These are phyloP conservation scores for Chorisops tibialis DNA, from an alignment of 2,888 invertebrate genomes.

Conservation along the genomic window DNA sequence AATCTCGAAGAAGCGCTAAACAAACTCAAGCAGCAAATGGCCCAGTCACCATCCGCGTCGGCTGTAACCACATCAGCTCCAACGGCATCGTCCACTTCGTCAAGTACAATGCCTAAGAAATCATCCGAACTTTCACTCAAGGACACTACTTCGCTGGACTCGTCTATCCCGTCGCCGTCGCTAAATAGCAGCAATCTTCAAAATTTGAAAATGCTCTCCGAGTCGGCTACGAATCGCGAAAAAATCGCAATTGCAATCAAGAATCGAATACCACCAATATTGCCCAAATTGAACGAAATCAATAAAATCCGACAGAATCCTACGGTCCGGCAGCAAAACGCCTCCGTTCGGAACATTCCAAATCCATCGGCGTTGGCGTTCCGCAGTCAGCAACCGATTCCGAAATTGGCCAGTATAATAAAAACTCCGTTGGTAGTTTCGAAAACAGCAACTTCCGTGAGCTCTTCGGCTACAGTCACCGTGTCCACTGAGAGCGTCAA, in stretches of 20 bases:
- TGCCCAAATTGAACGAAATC: conserved; percentile 54
- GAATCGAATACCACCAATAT: conserved; percentile 34
- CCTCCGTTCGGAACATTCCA: conserved; percentile 62
- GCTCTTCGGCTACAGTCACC: conserved; percentile 23
- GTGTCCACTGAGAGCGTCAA: conserved; percentile 10
- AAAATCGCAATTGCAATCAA: conserved; percentile 48
- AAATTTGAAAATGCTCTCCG: conserved; percentile 58
- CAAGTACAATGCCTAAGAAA: conserved; percentile 3
- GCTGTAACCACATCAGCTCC: conserved; percentile 1
- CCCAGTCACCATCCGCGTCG: conserved; percentile 8
- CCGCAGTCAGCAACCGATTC: conserved; percentile 51
- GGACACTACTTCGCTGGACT: conserved; percentile 2
- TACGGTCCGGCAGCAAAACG: conserved; percentile 54
- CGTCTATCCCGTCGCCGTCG: not conserved
- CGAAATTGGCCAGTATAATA: conserved; percentile 38
- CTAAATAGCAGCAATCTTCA: conserved; percentile 42
- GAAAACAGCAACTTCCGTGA: conserved; percentile 4
- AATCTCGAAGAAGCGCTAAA: conserved; percentile 40
- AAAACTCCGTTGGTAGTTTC: conserved; percentile 30
- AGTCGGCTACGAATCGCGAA: conserved; percentile 49
- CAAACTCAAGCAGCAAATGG: conserved; percentile 46
- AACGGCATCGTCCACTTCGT: conserved; percentile 5
- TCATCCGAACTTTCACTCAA: not conserved
- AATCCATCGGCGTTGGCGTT: conserved; percentile 61
- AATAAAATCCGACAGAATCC: conserved; percentile 43